These are phyloP conservation scores for Diploptera punctata DNA, from an alignment of 2,888 invertebrate genomes.

Conservation along the genomic window DNA sequence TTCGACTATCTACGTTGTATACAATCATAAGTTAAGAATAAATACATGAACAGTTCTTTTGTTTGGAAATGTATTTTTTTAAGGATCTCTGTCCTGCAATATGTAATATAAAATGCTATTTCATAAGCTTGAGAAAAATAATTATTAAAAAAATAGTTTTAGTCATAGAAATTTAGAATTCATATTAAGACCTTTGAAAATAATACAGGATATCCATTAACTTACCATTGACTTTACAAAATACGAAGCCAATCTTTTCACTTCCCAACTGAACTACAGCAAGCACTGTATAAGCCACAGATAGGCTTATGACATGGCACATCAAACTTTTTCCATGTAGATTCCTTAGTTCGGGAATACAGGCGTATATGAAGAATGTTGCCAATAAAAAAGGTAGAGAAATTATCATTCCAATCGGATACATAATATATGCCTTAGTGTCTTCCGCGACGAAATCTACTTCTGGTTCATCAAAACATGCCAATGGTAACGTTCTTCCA, in stretches of 20 bases:
- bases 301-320: constrained; percentile 49
- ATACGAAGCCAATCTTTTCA: background rate
- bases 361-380: constrained; percentile 51
- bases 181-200: too few relatives aligned
- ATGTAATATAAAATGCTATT: too few relatives aligned
- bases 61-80: too few relatives aligned
- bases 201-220: too few relatives aligned
- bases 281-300: constrained; percentile 49
- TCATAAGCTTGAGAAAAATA: too few relatives aligned
- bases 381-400: constrained; percentile 51
- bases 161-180: too few relatives aligned
- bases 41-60: too few relatives aligned
- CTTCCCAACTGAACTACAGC: constrained; percentile 44
- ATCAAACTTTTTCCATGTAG: constrained; percentile 52
- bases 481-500: background rate
- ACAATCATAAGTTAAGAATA: too few relatives aligned
- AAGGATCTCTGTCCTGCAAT: too few relatives aligned
- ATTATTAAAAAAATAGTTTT: too few relatives aligned
- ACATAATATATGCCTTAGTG: constrained; percentile 13
- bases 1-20: too few relatives aligned
- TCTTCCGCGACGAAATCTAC: background rate
- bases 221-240: constrained; percentile 29
- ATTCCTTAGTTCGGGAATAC: constrained; percentile 51
- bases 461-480: constrained; percentile 24
- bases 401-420: constrained; percentile 48